Conservation (phyloP, 2,888 invertebrate species). For the Trileptium ribeirensis region DNA sequence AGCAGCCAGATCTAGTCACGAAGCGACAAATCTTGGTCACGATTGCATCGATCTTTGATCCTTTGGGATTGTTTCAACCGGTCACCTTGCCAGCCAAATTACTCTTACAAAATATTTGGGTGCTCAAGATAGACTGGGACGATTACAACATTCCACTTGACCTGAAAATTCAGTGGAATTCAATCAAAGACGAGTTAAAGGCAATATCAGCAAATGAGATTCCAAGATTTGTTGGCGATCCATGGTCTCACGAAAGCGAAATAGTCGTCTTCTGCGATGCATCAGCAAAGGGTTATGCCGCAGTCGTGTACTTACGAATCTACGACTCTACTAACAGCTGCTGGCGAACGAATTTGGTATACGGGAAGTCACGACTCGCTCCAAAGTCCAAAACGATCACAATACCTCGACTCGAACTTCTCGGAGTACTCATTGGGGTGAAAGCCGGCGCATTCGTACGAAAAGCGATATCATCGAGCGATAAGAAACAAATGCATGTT, state of each 20-base stretch:
- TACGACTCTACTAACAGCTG: not conserved
- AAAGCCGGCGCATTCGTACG: no score
- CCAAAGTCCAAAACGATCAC: not conserved
- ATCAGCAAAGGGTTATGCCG: not conserved
- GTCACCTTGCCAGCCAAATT: not conserved
- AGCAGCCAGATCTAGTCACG: not conserved
- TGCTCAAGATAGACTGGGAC: not conserved
- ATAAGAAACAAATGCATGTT: not conserved
- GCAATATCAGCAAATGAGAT: no score
- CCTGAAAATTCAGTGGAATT: not conserved
- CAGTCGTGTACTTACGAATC: not conserved
- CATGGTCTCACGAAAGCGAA: no score
- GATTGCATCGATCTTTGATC: not conserved
- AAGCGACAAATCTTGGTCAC: not conserved
- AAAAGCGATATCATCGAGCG: no score
- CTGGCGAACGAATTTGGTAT: not conserved
- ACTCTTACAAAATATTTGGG: not conserved
- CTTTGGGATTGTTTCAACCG: not conserved
- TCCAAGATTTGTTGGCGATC: no score
- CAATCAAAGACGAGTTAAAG: not conserved
- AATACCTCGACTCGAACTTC: no score
- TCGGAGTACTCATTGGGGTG: no score
- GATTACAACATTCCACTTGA: not conserved
- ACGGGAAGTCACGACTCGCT: not conserved
- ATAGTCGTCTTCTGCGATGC: not conserved